phyloP scores from a whole-genome alignment of 2,888 invertebrate genomes.

The Ellobium chinense region DNA sequence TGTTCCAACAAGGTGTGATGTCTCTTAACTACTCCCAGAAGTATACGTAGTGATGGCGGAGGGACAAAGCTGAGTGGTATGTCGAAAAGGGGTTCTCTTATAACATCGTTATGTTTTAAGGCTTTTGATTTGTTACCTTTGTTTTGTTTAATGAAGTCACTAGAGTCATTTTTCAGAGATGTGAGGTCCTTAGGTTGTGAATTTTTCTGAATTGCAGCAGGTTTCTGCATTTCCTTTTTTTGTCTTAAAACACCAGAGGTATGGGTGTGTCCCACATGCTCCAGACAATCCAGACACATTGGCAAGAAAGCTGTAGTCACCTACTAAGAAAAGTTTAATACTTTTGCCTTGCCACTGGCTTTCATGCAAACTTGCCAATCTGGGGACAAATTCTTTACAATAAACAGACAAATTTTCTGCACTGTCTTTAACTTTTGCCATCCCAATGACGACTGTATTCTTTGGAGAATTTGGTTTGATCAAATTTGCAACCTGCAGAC shows the following conservation, averaged over 20 bases:
- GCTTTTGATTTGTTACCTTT: neutral
- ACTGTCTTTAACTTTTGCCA: neutral
- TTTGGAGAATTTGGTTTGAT: neutral
- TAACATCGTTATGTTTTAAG: neutral
- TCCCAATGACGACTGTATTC: neutral
- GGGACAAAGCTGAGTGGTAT: neutral
- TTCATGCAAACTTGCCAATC: neutral
- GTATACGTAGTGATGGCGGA: neutral
- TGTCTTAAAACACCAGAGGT: neutral
- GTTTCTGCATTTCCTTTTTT: neutral
- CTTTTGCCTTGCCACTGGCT: neutral
- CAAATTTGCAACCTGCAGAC: neutral
- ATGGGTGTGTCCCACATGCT: neutral
- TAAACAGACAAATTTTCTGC: neutral
- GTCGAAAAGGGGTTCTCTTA: neutral
- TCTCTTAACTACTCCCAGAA: neutral
- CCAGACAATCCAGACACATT: slow-evolving; percentile 1
- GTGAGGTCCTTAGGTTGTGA: neutral
- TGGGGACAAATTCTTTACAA: neutral
- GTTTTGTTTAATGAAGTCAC: neutral
- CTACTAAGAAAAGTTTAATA: neutral
- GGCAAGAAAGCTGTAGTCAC: neutral
- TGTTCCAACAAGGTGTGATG: neutral
- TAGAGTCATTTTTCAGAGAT: neutral
- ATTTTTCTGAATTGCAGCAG: too few species aligned